A percentile compares a stretch with the other conserved stretches of the same genome.
Evolutionary conservation across 2,888 invertebrate species (phyloP).

Genomic region (Meghimatium bilineatum): DNA sequence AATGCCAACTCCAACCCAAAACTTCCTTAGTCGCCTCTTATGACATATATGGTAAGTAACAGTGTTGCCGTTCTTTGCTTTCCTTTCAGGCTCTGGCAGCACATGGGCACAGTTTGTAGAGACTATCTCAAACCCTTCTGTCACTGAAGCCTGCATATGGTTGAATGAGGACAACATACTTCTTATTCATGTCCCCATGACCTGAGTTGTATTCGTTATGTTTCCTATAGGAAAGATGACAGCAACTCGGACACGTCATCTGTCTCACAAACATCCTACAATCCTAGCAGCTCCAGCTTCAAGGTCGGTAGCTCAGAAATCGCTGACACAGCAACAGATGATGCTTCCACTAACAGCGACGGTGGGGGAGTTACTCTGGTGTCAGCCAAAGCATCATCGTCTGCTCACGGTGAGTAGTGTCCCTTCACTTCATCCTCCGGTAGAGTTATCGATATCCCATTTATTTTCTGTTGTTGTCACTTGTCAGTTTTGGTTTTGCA

Average conservation of each 20-base stretch:
- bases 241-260: conserved; percentile 68
- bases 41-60: too few species aligned
- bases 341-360: conserved; percentile 48
- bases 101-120: too few species aligned
- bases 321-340: conserved; percentile 60
- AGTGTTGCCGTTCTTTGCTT: too few species aligned
- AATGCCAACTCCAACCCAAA: too few species aligned
- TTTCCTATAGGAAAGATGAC: conserved; percentile 52
- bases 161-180: too few species aligned
- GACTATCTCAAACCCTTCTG: too few species aligned
- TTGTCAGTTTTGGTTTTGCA: background rate
- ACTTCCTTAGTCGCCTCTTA: too few species aligned
- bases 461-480: background rate
- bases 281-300: conserved; percentile 70
- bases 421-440: background rate
- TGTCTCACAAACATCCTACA: conserved; percentile 73
- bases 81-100: too few species aligned
- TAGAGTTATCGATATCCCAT: background rate
- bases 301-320: conserved; percentile 68
- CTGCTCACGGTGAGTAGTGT: conserved; percentile 26
- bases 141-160: too few species aligned
- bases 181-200: too few species aligned
- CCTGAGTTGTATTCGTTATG: too few species aligned
- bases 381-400: conserved; percentile 51
- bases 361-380: conserved; percentile 50